A percentile compares a stretch with the other conserved stretches of the same genome.
Conservation (phyloP, 2,797 vertebrate genomes). For the Streptopelia turtur region DNA sequence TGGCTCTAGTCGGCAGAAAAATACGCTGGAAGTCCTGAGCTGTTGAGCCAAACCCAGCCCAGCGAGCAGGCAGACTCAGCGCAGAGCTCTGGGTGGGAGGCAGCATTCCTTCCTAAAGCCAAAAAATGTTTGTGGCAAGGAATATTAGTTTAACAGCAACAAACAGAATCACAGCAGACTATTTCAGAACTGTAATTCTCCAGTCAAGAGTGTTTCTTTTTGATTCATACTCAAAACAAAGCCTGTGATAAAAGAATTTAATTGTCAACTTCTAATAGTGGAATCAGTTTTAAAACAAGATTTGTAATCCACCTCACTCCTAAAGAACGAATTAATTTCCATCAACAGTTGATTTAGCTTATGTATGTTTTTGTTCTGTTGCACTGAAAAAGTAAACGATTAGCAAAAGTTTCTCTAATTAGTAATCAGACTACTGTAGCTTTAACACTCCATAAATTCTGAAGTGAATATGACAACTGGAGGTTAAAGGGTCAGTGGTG, state of each 20-base stretch:
- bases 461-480: background rate
- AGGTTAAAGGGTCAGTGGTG: background rate
- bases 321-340: background rate
- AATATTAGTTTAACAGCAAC: background rate
- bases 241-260: background rate
- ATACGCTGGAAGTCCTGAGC: background rate
- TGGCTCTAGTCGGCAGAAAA: background rate
- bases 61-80: background rate
- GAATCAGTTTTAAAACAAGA: background rate
- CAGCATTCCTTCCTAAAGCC: background rate
- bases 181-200: background rate
- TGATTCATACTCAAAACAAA: background rate
- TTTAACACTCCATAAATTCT: background rate
- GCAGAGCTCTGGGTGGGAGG: background rate
- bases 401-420: background rate
- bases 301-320: background rate
- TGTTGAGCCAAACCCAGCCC: background rate
- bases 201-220: background rate
- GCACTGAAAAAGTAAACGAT: background rate
- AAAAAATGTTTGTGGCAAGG: background rate
- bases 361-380: background rate
- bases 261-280: background rate
- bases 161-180: background rate
- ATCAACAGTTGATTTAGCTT: background rate
- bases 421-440: conserved; percentile 3